These are phyloP conservation scores for Eupithecia exiguata DNA, from an alignment of 2,888 invertebrate species.

Conservation along the genomic window DNA sequence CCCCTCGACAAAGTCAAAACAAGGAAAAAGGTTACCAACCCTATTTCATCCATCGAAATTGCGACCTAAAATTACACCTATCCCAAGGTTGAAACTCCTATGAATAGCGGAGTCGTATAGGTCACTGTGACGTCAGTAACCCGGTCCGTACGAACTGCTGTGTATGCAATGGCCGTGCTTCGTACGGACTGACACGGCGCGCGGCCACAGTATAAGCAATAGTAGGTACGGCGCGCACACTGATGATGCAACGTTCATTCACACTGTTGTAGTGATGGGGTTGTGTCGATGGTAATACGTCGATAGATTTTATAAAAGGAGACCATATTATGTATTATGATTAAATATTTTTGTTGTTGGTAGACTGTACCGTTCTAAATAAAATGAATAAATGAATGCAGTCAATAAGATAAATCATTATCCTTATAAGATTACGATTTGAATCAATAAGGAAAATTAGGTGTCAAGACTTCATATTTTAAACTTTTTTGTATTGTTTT, in stretches of 20 bases:
- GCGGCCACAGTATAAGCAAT: not conserved
- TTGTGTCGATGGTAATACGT: slow-evolving; percentile 28
- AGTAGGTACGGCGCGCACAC: slow-evolving; percentile 53
- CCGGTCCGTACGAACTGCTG: slow-evolving; percentile 11
- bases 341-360: not conserved
- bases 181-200: slow-evolving; percentile 76
- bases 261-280: slow-evolving; percentile 67
- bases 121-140: slow-evolving; percentile 52
- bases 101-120: slow-evolving; percentile 44
- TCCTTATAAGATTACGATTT: not conserved
- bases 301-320: not conserved
- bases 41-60: slow-evolving; percentile 12
- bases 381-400: not conserved
- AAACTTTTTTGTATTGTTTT: too few relatives aligned
- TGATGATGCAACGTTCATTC: slow-evolving; percentile 76
- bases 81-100: slow-evolving; percentile 25
- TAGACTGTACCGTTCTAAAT: not conserved
- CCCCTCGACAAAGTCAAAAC: not conserved
- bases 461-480: too few relatives aligned
- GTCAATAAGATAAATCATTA: not conserved
- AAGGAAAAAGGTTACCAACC: not conserved
- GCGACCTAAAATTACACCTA: slow-evolving; percentile 2
- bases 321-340: not conserved
- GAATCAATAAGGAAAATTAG: too few relatives aligned
- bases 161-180: slow-evolving; percentile 64